These are phyloP conservation scores for Echinarachnius parma DNA, from an alignment of 53 echinoderm and acorn worm genomes.

Conservation along the genomic window DNA sequence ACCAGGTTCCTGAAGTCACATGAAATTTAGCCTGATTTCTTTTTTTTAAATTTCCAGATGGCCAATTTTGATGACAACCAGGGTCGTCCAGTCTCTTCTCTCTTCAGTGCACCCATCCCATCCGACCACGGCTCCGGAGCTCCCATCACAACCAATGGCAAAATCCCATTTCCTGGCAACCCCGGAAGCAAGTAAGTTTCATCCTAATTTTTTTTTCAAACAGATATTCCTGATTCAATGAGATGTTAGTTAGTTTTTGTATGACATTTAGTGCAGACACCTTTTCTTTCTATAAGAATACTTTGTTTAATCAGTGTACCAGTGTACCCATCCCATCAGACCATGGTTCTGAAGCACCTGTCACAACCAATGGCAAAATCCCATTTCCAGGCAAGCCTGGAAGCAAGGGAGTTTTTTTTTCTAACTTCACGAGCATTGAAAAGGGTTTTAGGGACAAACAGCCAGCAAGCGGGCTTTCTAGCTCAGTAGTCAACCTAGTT, in stretches of 20 bases:
- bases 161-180: slow-evolving; percentile 85
- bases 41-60: slow-evolving; percentile 70
- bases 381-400: slow-evolving; percentile 90
- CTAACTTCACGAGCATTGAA: too few species aligned
- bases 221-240: too few species aligned
- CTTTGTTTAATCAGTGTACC: too few species aligned
- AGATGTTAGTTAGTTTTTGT: too few species aligned
- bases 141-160: slow-evolving; percentile 45
- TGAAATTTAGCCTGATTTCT: neutral
- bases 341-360: slow-evolving; percentile 58
- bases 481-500: too few species aligned
- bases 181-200: slow-evolving; percentile 84
- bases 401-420: slow-evolving; percentile 74
- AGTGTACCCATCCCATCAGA: slow-evolving; percentile 90
- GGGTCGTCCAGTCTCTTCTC: slow-evolving; percentile 87
- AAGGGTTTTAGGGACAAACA: too few species aligned
- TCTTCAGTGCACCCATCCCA: slow-evolving; percentile 95
- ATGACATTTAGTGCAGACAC: too few species aligned
- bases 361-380: slow-evolving; percentile 58
- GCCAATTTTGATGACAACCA: slow-evolving; percentile 98
- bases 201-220: too few species aligned
- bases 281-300: too few species aligned
- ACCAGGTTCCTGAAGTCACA: neutral
- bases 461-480: too few species aligned
- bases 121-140: slow-evolving; percentile 71